phyloP scores from a whole-genome alignment of 1,140 invertebrate genomes.

The Bombus polaris region DNA sequence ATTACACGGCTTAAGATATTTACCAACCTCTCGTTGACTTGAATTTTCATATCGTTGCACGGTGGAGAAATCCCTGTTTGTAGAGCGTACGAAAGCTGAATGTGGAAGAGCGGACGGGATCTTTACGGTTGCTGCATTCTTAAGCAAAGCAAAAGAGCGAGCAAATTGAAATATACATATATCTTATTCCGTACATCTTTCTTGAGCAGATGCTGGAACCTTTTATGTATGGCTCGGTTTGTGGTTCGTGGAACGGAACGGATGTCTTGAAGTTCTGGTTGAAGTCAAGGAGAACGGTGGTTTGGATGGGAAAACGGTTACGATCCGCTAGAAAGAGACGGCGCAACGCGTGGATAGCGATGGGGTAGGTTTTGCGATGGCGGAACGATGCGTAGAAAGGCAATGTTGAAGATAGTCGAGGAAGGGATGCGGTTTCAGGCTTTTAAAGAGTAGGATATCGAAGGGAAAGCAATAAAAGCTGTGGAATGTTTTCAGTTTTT shows the following conservation, averaged over 20 bases:
- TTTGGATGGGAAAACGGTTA: neutral
- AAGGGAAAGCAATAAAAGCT: neutral
- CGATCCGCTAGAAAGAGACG: neutral
- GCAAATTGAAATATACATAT: constrained; percentile 38
- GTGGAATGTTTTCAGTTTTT: neutral
- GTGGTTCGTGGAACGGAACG: neutral
- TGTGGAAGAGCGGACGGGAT: neutral
- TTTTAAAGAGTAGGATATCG: neutral
- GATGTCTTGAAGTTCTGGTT: neutral
- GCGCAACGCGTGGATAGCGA: neutral
- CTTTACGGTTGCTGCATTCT: neutral
- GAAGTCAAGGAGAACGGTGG: neutral
- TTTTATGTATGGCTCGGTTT: neutral
- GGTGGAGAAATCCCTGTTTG: constrained; percentile 15
- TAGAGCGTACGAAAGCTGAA: fast-evolving
- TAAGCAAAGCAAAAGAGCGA: constrained; percentile 1
- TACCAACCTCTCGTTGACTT: constrained; percentile 39
- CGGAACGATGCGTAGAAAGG: neutral
- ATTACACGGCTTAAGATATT: constrained; percentile 37
- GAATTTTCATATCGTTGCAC: constrained; percentile 31
- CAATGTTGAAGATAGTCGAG: neutral
- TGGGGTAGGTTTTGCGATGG: neutral
- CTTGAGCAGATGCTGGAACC: neutral
- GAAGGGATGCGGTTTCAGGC: neutral
- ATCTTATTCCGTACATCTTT: neutral